Evolutionary conservation across 2,113 vertebrate species (phyloP).

Genomic region (Progne subis): DNA sequence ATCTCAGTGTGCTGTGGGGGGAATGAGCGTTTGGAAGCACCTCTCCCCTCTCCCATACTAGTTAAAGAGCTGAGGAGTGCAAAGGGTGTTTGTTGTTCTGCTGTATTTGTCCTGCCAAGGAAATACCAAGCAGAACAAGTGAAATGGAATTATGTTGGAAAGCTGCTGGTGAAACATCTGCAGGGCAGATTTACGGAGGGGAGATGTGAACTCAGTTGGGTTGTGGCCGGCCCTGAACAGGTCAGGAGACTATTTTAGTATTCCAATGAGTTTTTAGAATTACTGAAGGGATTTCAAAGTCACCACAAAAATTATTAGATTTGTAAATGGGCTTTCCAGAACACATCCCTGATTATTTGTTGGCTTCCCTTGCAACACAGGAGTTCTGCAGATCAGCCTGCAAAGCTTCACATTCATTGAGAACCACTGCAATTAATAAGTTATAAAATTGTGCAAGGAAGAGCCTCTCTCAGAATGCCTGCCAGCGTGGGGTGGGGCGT

Average conservation of each 20-base stretch:
- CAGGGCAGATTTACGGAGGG: neutral
- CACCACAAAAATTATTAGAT: neutral
- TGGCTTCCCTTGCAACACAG: neutral
- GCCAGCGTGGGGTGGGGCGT: neutral
- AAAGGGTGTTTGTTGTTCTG: neutral
- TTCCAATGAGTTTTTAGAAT: neutral
- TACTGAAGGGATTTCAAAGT: neutral
- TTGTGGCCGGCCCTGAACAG: neutral
- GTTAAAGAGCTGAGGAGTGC: neutral
- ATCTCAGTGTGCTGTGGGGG: neutral
- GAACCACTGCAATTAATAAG: neutral
- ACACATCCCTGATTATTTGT: neutral
- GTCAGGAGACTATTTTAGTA: neutral
- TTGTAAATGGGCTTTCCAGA: neutral
- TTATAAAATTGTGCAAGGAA: neutral
- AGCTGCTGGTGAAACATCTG: neutral
- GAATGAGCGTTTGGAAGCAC: neutral
- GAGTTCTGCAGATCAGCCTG: neutral
- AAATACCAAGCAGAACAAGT: neutral
- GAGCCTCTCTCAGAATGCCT: rapidly evolving
- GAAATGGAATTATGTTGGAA: neutral
- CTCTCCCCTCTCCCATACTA: neutral
- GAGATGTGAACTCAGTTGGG: neutral
- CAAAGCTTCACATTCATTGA: neutral
- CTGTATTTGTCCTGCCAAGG: neutral